These are phyloP conservation scores for Unio pictorum DNA, from an alignment of 2,888 invertebrate species.

Conservation along the genomic window DNA sequence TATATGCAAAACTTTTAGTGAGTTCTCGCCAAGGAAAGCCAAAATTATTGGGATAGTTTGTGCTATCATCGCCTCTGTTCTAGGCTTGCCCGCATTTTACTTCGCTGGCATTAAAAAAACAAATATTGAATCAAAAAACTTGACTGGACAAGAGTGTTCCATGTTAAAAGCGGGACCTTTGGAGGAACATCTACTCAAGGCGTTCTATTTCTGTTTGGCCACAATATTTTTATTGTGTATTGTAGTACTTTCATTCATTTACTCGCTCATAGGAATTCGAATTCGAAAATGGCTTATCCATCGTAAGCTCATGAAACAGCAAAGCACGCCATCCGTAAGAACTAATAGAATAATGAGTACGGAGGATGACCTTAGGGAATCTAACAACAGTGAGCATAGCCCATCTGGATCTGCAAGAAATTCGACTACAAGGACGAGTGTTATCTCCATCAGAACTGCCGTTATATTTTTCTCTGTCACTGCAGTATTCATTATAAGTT, in stretches of 20 bases:
- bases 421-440: constrained; percentile 3
- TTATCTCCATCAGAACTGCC: constrained; percentile 34
- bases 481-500: constrained; percentile 41
- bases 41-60: constrained; percentile 33
- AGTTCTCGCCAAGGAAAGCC: constrained; percentile 32
- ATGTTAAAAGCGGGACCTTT: constrained; percentile 18
- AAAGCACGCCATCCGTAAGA: no score
- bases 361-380: no score
- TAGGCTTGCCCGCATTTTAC: constrained; percentile 26
- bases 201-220: constrained; percentile 25
- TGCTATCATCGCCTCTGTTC: constrained; percentile 15
- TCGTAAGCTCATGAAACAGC: no score
- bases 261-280: constrained; percentile 21
- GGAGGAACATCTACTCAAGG: constrained; percentile 7
- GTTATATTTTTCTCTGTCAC: constrained; percentile 45
- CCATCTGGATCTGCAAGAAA: no score
- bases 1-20: constrained; percentile 33
- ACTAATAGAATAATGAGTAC: no score
- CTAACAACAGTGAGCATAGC: no score
- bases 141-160: constrained; percentile 38
- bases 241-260: constrained; percentile 20
- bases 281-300: no score
- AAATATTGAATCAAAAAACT: constrained; percentile 6
- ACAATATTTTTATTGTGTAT: constrained; percentile 25
- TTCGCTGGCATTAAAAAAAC: constrained; percentile 33